Base-by-base conservation (phyloP, 2,888 invertebrate genomes). In the Thelaira solivaga region DNA sequence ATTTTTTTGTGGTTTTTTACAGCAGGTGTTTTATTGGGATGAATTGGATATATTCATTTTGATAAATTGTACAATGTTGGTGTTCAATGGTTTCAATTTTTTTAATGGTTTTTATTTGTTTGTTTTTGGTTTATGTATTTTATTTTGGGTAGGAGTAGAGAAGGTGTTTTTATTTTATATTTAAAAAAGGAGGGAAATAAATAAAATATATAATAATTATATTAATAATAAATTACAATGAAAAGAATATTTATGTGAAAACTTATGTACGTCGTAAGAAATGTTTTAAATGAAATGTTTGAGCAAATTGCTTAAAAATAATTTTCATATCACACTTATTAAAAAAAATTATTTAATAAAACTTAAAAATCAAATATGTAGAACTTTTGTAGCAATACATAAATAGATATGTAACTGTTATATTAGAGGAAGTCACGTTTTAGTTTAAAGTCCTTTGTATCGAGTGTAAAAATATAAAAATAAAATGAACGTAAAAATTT, bases 1-100 rank as follows among this genome's bases (percentile, higher is more conserved):
- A n/a, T n/a, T n/a, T 83, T 65, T 64, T 68, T 49, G 80, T 83
- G 81, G 82, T 83, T 83, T 83, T 82, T 81, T 83, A 83, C 69
- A 69, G 74, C 77, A 69, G 49, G 39, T 77, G 67, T 78, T 29
- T 65, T 22, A 10, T 41, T 13, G 29, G 43, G 13, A 55, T 34
- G 47, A 65, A 67, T 55, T 55, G 36, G 64, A 45, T 29, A 10
- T 45, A 10, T 39, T 13, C 31, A 75, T 73, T 78, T 73, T 26
- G 55, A 53, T 74, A 72, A 53, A 62, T 18, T 72, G 55, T 47
- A 74, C 53, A 76, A 67, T 24, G 67, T n/a, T n/a, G n/a, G n/a
- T n/a, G n/a, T 59, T 67, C 62, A 36, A 31, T 79, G 57, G 31
- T 47, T 74, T n/a, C n/a, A n/a, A n/a, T n/a, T n/a, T n/a, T n/a